Evolutionary conservation across 2,113 vertebrate species (phyloP).

Genomic region (Ictalurus furcatus): DNA sequence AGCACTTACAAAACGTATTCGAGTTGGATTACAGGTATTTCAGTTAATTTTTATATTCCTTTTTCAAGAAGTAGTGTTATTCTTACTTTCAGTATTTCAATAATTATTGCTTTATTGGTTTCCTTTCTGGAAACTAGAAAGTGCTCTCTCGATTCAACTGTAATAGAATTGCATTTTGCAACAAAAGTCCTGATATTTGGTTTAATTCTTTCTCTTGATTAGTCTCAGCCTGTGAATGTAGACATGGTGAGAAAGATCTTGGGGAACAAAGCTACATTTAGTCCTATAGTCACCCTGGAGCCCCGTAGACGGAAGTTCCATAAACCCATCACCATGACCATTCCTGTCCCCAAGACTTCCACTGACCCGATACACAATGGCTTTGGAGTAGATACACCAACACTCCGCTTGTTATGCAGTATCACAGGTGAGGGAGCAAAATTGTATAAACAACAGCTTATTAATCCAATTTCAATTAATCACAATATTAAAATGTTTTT

Average conservation of each 20-base stretch:
- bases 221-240: constrained; percentile 88
- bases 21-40: constrained; percentile 93
- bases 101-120: not conserved
- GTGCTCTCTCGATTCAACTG: not conserved
- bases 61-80: not conserved
- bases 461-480: not conserved
- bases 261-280: constrained; percentile 95
- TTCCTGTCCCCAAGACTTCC: constrained; percentile 89
- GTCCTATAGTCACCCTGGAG: constrained; percentile 95
- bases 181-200: too few relatives aligned
- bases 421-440: constrained; percentile 85
- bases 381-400: constrained; percentile 88
- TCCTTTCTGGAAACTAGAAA: not conserved
- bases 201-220: constrained; percentile 31
- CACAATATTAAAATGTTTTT: not conserved
- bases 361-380: constrained; percentile 81
- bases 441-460: not conserved
- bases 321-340: constrained; percentile 98
- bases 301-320: constrained; percentile 96
- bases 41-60: not conserved
- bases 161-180: not conserved
- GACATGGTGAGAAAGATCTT: constrained; percentile 89
- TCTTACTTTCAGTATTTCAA: not conserved
- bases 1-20: constrained; percentile 93
- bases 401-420: constrained; percentile 91